These are phyloP conservation scores for Urocynchramus pylzowi DNA, from an alignment of 2,113 vertebrate species.

Conservation along the genomic window DNA sequence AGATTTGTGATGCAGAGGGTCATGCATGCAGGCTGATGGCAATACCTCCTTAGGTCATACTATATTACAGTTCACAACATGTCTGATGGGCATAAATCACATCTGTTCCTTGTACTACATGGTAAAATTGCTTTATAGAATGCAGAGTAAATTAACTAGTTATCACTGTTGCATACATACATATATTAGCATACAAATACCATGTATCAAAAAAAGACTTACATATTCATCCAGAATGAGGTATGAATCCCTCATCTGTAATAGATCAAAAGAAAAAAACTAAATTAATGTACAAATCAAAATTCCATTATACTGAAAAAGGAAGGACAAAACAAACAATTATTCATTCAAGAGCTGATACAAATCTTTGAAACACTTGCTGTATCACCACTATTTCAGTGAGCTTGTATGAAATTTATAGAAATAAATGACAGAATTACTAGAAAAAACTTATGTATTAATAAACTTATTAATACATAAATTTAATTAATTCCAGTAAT, in stretches of 20 bases:
- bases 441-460: neutral
- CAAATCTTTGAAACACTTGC: neutral
- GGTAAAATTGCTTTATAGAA: neutral
- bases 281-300: neutral
- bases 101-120: neutral
- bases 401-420: neutral
- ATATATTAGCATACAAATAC: neutral
- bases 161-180: neutral
- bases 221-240: constrained; percentile 97
- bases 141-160: neutral
- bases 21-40: neutral
- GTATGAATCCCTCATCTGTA: constrained; percentile 96
- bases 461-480: no score
- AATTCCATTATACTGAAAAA: neutral
- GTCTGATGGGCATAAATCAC: neutral
- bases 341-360: neutral
- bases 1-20: neutral
- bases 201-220: constrained; percentile 65
- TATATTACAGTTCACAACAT: neutral
- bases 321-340: neutral
- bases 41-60: neutral
- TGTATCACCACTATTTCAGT: neutral
- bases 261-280: neutral
- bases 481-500: no score
- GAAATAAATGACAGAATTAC: neutral